Conservation (phyloP, 2,797 vertebrate species). For the Pygocentrus nattereri region DNA sequence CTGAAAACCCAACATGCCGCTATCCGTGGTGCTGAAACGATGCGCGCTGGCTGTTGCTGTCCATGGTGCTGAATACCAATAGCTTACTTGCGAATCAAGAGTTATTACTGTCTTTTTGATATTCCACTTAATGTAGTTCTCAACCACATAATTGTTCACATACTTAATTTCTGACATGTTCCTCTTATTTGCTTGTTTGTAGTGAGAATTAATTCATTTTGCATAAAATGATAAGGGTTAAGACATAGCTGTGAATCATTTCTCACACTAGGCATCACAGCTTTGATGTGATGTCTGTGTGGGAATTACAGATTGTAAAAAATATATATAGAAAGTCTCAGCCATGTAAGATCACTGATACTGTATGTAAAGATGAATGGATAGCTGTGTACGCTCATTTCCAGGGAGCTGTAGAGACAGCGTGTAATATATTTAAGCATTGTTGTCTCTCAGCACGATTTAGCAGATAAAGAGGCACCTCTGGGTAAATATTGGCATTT, state of each 20-base stretch:
- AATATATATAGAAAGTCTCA: neutral
- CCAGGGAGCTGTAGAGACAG: conserved; percentile 10
- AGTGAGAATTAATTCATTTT: too few species aligned
- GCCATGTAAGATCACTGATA: too few species aligned
- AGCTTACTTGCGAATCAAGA: too few species aligned
- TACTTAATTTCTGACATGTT: too few species aligned
- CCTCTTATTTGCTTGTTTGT: too few species aligned
- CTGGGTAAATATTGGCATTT: conserved; percentile 48
- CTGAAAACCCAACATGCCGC: neutral
- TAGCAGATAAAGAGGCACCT: conserved; percentile 39
- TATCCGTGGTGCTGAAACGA: neutral
- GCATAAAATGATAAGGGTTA: neutral
- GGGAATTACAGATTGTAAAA: neutral
- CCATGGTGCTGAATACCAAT: too few species aligned
- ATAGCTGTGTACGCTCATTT: neutral
- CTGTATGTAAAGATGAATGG: neutral
- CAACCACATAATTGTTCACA: too few species aligned
- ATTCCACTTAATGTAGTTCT: too few species aligned
- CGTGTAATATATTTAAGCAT: neutral
- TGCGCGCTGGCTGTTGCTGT: too few species aligned
- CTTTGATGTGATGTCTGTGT: neutral
- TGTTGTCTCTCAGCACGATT: conserved; percentile 23
- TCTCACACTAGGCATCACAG: neutral
- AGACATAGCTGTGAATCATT: too few species aligned
- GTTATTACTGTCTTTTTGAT: too few species aligned